Conservation (phyloP, 2,113 vertebrate genomes). For the Phodopus roborovskii region DNA sequence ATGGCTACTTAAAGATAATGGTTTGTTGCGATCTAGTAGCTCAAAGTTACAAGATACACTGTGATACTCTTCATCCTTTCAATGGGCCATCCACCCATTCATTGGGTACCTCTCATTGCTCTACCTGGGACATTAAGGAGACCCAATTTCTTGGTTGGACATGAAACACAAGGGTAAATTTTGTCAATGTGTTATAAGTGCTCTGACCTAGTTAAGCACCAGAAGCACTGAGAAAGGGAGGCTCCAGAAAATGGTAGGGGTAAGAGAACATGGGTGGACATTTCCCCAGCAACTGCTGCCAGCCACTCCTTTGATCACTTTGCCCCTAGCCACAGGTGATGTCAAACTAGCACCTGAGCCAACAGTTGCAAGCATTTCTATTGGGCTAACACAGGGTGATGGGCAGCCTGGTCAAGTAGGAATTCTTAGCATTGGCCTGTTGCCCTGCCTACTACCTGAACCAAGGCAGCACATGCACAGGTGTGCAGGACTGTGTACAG, state of each 20-base stretch:
- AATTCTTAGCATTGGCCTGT: background rate
- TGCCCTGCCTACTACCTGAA: background rate
- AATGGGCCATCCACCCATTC: background rate
- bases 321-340: rapidly evolving
- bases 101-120: background rate
- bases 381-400: background rate
- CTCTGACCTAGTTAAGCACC: conserved; percentile 20
- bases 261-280: conserved; percentile 26
- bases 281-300: background rate
- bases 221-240: conserved; percentile 3
- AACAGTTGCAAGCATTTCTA: background rate
- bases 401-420: background rate
- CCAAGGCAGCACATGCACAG: conserved; percentile 62
- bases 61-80: background rate
- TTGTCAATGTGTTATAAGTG: background rate
- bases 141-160: background rate
- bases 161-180: background rate
- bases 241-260: background rate
- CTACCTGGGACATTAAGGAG: background rate
- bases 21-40: background rate
- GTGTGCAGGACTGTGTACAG: background rate
- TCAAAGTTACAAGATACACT: background rate
- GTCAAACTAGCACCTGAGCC: conserved; percentile 53
- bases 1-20: background rate
- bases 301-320: background rate